These are phyloP conservation scores for Leontopithecus rosalia DNA, from an alignment of 2,797 vertebrate genomes.

Conservation along the genomic window DNA sequence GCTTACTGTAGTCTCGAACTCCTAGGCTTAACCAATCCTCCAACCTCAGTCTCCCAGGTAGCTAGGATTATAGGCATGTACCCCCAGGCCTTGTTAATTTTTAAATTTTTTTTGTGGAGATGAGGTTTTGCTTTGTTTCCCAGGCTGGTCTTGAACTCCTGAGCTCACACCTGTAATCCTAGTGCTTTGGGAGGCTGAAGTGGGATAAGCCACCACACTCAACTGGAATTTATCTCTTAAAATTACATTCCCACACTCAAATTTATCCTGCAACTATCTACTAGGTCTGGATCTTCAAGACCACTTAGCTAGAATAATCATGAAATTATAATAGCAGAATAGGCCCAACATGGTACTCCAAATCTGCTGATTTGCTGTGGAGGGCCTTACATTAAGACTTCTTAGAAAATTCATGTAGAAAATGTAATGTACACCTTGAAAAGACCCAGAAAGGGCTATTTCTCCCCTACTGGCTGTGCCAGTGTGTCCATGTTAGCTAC, in stretches of 20 bases:
- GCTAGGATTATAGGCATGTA: no score
- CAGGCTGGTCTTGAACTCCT: no score
- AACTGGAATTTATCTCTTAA: not conserved
- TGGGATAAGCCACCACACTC: no score
- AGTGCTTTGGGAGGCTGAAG: no score
- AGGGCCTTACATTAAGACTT: not conserved
- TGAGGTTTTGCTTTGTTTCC: no score
- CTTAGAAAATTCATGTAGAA: not conserved
- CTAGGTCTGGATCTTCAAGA: not conserved
- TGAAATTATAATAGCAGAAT: not conserved
- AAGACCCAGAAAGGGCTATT: not conserved
- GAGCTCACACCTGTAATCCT: no score
- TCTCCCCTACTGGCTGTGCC: not conserved
- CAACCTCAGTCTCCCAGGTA: no score
- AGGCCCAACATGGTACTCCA: not conserved
- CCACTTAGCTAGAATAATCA: not conserved
- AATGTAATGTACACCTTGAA: not conserved
- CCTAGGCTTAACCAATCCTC: no score
- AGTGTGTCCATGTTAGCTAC: not conserved
- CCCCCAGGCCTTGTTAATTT: no score
- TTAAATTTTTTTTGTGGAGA: no score
- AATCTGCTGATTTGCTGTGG: not conserved
- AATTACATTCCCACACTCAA: not conserved
- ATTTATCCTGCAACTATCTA: not conserved
- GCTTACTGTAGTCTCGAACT: no score